Conservation (phyloP, 2,888 invertebrate genomes). For the Lochmaea crataegi region DNA sequence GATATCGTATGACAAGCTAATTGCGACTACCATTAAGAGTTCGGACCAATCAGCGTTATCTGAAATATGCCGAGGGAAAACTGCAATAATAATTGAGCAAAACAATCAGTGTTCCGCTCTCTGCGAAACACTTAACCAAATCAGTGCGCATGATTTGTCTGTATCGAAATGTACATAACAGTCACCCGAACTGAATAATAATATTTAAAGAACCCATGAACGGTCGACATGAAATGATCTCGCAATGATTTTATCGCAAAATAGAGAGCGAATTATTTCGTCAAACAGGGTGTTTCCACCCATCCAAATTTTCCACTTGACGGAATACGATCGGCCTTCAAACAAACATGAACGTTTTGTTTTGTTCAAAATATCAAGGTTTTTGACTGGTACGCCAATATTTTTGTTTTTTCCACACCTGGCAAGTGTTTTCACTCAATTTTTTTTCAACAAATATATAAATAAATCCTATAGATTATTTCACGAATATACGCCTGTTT, state of each 20-base stretch:
- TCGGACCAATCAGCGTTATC: constrained; percentile 7
- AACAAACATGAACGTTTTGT: not conserved
- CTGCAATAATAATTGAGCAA: constrained; percentile 44
- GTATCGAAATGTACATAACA: constrained; percentile 56
- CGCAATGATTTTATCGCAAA: constrained; percentile 20
- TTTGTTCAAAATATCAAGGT: not conserved
- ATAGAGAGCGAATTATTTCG: constrained; percentile 5
- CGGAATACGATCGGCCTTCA: too few species aligned
- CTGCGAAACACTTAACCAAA: constrained; percentile 53
- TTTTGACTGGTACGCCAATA: not conserved
- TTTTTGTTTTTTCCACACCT: not conserved
- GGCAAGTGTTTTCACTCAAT: not conserved
- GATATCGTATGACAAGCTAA: not conserved
- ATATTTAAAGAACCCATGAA: constrained; percentile 60
- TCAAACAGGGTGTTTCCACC: not conserved
- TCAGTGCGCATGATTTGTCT: constrained; percentile 57
- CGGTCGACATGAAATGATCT: constrained; percentile 41
- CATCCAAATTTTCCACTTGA: not conserved
- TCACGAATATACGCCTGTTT: too few species aligned
- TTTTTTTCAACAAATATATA: not conserved
- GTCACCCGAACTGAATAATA: constrained; percentile 60
- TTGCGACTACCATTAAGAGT: not conserved
- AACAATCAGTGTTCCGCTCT: constrained; percentile 50
- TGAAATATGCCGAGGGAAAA: constrained; percentile 38
- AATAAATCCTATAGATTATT: too few species aligned